phyloP scores from a whole-genome alignment of 2,113 vertebrate species.

The Brachyhypopomus occidentalis region DNA sequence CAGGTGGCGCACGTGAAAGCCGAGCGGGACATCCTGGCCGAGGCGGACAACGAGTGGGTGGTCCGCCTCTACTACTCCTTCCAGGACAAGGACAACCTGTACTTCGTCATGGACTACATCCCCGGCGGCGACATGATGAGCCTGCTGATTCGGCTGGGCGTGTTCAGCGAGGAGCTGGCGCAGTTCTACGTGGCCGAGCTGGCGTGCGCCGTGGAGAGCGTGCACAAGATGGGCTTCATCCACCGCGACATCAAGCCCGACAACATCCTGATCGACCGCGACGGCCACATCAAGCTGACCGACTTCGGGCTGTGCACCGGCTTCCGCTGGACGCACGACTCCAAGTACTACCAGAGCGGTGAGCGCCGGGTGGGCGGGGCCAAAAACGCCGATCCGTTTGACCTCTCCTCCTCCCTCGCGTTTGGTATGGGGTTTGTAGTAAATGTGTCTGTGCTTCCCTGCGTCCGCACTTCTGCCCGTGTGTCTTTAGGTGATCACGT shows the following conservation, averaged over 20 bases:
- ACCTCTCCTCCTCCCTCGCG: too few species aligned
- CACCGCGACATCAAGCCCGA: constrained; percentile 99
- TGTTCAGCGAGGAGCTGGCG: constrained; percentile 95
- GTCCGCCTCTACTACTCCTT: constrained; percentile 99
- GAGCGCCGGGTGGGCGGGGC: constrained; percentile 54
- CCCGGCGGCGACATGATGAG: constrained; percentile 99
- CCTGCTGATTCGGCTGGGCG: constrained; percentile 92
- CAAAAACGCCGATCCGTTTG: background rate
- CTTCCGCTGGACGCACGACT: constrained; percentile 98
- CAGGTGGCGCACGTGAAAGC: constrained; percentile 99
- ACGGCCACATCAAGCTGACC: constrained; percentile 97
- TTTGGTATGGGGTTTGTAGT: background rate
- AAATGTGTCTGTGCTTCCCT: background rate
- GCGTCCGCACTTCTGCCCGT: background rate
- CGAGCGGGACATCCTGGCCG: constrained; percentile 95
- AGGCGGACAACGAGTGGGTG: constrained; percentile 99
- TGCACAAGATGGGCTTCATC: constrained; percentile 99
- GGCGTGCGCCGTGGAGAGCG: constrained; percentile 95
- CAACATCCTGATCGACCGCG: constrained; percentile 96
- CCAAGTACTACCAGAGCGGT: constrained; percentile 99
- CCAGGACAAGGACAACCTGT: constrained; percentile 97
- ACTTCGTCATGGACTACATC: constrained; percentile 99
- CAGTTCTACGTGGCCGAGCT: constrained; percentile 98
- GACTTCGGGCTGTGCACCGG: constrained; percentile 98
- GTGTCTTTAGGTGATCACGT: constrained; percentile 84